Evolutionary conservation across 2,888 invertebrate species (phyloP).

Genomic region (Temnothorax unifasciatus): DNA sequence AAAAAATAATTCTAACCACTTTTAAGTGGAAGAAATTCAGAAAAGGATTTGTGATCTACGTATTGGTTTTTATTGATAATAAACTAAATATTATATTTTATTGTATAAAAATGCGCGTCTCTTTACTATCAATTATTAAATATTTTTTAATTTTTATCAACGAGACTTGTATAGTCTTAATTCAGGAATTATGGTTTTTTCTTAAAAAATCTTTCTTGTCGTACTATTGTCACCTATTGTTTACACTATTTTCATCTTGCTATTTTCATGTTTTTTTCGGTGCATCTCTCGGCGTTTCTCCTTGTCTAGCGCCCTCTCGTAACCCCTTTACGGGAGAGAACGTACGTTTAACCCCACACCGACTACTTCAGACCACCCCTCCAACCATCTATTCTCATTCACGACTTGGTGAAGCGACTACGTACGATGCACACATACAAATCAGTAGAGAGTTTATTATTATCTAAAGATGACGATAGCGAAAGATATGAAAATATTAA

Average conservation of each 20-base stretch:
- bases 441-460: conserved; percentile 45
- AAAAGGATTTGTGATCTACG: neutral
- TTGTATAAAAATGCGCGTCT: neutral
- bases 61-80: neutral
- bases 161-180: neutral
- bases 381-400: conserved; percentile 66
- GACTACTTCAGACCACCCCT: conserved; percentile 61
- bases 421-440: conserved; percentile 65
- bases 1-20: neutral
- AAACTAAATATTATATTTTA: neutral
- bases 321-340: conserved; percentile 70
- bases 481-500: conserved; percentile 5
- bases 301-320: conserved; percentile 70
- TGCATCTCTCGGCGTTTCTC: conserved; percentile 63
- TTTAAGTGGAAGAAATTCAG: neutral
- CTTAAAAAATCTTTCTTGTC: conserved; percentile 46
- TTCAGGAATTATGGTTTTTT: neutral
- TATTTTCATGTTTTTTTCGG: conserved; percentile 41
- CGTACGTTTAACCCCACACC: conserved; percentile 72
- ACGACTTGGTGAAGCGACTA: conserved; percentile 70
- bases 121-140: neutral
- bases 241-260: conserved; percentile 10
- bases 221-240: conserved; percentile 41
- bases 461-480: neutral
- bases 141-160: neutral